Evolutionary conservation across 1,140 invertebrate species (phyloP), one percentile per base, ranked within the genome.

Genomic region (Lucilia sericata): DNA sequence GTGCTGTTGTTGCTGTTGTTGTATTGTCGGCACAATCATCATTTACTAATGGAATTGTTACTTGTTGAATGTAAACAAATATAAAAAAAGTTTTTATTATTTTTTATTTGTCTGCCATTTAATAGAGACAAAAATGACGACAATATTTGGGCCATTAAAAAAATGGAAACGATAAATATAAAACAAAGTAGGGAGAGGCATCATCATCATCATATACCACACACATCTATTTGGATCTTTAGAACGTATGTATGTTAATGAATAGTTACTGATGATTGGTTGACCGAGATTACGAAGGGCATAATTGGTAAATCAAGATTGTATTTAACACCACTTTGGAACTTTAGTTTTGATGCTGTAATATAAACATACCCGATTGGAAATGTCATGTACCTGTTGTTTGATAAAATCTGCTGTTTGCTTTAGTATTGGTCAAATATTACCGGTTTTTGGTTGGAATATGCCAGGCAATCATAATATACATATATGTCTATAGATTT

Each of bases 21-120:
- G 51, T 42, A 10, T 55, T 55, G 51, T 55, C 51, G 51, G 51
- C 51, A 55, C 51, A 55, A 76, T 76, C 74, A 76, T 76, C 74
- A 76, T 76, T 76, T 76, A 76, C 74, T 76, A 76, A 76, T 76
- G 74, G 74, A 76, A 34, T 76, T 76, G 74, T 76, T 76, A 76
- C 30, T 76, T 42, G 30, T 17, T 17, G 4, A 76, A 76, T 76
- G 74, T 76, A 76, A 76, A 76, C 74, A 76, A 76, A 76, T 42
- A 42, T 42, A 42, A 42, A 42, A 42, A 8, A 8, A 42, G 5
- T 42, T 42, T 42, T 42, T 76, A 42, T 76, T 76, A 76, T 76
- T 76, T 42, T 30, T 76, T 76, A 76, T 76, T 76, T 76, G 74
- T 76, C 74, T 76, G 74, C 36, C 74, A 76, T 76, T 76, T 76